Evolutionary conservation across 2,797 vertebrate genomes (phyloP).

Genomic region (Girardinus metallicus): DNA sequence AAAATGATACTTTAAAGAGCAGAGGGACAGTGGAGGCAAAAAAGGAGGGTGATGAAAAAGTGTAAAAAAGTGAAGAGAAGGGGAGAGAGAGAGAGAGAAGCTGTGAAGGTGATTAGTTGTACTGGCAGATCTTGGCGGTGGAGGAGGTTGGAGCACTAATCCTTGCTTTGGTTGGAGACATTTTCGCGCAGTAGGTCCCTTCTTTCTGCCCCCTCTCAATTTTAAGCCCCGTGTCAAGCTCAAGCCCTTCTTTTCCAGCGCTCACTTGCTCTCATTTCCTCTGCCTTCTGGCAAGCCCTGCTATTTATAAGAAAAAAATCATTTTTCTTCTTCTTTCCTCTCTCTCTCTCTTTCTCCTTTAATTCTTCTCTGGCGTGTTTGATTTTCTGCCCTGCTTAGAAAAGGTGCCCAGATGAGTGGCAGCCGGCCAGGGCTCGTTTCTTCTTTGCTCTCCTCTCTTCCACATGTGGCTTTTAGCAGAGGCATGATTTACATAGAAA

Average conservation of each 20-base stretch:
- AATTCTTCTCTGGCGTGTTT: constrained; percentile 85
- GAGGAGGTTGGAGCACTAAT: constrained; percentile 87
- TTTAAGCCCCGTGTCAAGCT: constrained; percentile 88
- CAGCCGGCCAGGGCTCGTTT: constrained; percentile 78
- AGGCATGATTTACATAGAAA: constrained; percentile 50
- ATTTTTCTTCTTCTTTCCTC: constrained; percentile 76
- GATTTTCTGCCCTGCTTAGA: constrained; percentile 87
- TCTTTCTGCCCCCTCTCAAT: constrained; percentile 86
- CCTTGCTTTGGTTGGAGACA: constrained; percentile 86
- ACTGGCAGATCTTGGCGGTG: constrained; percentile 83
- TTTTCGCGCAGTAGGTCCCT: constrained; percentile 84
- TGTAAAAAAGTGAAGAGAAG: constrained; percentile 9
- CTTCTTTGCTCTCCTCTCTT: constrained; percentile 30
- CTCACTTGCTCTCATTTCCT: constrained; percentile 86
- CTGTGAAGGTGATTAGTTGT: constrained; percentile 85
- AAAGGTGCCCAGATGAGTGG: constrained; percentile 86
- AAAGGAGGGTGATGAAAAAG: constrained; percentile 36
- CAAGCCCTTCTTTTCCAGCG: constrained; percentile 83
- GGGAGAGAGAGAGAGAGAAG: constrained; percentile 51
- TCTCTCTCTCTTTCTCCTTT: constrained; percentile 76
- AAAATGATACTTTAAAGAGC: constrained; percentile 79
- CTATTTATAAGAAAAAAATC: constrained; percentile 88
- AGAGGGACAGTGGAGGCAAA: constrained; percentile 54
- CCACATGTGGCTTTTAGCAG: constrained; percentile 50
- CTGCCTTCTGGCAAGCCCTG: constrained; percentile 86